A percentile compares a stretch with the other conserved stretches of the same genome.
phyloP scores from a whole-genome alignment of 2,797 vertebrate genomes.

The Carduelis carduelis region DNA sequence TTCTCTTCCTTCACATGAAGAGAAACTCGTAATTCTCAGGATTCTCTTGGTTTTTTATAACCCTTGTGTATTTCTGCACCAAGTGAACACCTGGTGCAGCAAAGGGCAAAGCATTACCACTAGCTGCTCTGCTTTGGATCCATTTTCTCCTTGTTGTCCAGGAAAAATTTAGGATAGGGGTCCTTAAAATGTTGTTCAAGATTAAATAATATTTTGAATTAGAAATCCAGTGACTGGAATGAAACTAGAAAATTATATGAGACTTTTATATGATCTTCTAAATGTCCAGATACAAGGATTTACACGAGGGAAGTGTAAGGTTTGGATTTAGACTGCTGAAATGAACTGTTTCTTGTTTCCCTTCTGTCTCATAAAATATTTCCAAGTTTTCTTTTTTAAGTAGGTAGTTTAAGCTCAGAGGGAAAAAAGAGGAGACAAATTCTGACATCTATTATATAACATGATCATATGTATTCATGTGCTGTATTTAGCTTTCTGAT shows the following conservation, averaged over 20 bases:
- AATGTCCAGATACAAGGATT: background rate
- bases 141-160: background rate
- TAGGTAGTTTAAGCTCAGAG: background rate
- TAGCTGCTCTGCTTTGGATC: background rate
- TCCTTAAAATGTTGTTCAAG: background rate
- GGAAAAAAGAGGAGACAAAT: background rate
- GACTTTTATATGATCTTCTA: background rate
- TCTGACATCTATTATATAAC: background rate
- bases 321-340: background rate
- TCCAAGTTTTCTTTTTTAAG: background rate
- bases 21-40: background rate
- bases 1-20: background rate
- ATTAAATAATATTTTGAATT: background rate
- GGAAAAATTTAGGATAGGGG: background rate
- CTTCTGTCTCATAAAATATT: background rate
- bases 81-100: background rate
- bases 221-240: background rate
- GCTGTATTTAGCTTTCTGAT: constrained; percentile 5
- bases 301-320: background rate
- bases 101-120: background rate
- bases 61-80: background rate
- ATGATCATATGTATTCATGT: background rate
- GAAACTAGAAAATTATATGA: background rate
- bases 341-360: background rate
- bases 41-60: background rate